Evolutionary conservation across 2,888 invertebrate species (phyloP).

Genomic region (Lithophane semibrunnea): DNA sequence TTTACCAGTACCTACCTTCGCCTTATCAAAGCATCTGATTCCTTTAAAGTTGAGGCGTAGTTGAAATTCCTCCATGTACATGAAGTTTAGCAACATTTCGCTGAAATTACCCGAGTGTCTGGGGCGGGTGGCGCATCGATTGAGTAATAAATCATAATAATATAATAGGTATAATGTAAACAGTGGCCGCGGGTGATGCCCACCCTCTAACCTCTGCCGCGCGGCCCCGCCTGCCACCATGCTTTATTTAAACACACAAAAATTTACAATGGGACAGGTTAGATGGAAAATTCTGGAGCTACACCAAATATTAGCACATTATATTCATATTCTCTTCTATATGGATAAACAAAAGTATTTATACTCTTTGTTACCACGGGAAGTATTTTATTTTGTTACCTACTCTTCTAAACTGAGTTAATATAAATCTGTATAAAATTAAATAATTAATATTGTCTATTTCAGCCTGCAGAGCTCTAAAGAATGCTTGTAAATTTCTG

Average conservation of each 20-base stretch:
- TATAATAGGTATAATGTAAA: slow-evolving; percentile 88
- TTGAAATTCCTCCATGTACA: slow-evolving; percentile 84
- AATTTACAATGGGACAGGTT: slow-evolving; percentile 72
- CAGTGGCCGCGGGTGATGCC: slow-evolving; percentile 77
- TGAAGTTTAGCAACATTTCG: slow-evolving; percentile 83
- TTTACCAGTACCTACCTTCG: slow-evolving; percentile 63
- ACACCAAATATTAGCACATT: slow-evolving; percentile 59
- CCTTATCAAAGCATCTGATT: slow-evolving; percentile 84
- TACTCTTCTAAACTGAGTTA: neutral
- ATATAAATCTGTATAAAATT: neutral
- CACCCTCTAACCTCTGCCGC: slow-evolving; percentile 65
- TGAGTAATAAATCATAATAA: slow-evolving; percentile 89
- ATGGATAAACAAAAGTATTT: neutral
- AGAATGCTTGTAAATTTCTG: neutral
- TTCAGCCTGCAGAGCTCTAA: neutral
- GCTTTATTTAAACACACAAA: slow-evolving; percentile 68
- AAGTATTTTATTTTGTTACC: slow-evolving; percentile 3
- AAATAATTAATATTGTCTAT: neutral
- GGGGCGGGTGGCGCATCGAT: slow-evolving; percentile 81
- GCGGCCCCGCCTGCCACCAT: slow-evolving; percentile 50
- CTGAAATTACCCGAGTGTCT: slow-evolving; percentile 80
- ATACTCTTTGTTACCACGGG: neutral
- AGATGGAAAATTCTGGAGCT: slow-evolving; percentile 62
- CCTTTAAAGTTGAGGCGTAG: slow-evolving; percentile 83
- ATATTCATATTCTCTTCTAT: slow-evolving; percentile 22